A percentile compares a stretch with the other conserved stretches of the same genome.
Evolutionary conservation across 2,797 vertebrate species (phyloP).

Genomic region (Gadopsis bispinosus): DNA sequence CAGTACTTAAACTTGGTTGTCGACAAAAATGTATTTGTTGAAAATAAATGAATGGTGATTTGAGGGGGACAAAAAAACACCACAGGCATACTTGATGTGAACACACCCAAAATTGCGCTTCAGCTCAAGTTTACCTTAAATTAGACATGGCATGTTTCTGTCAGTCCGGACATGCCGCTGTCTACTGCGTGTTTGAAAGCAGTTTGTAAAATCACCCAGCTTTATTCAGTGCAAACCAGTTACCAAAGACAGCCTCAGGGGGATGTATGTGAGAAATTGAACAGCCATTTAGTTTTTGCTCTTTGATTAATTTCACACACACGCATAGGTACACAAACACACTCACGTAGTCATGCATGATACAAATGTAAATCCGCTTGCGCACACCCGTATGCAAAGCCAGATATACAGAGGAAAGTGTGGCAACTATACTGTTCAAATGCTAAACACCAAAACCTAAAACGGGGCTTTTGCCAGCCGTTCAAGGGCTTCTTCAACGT

Average conservation of each 20-base stretch:
- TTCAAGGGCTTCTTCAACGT: background rate
- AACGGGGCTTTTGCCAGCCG: background rate
- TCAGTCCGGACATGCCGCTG: background rate
- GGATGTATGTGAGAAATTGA: background rate
- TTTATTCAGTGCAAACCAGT: background rate
- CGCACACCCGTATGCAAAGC: background rate
- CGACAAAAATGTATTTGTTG: background rate
- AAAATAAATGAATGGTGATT: background rate
- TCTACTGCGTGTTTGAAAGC: conserved; percentile 7
- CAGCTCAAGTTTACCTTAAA: background rate
- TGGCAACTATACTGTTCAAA: background rate
- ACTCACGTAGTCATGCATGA: background rate
- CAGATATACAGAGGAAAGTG: background rate
- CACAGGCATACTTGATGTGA: background rate
- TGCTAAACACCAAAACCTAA: background rate
- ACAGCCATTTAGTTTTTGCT: background rate
- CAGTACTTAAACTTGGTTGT: background rate
- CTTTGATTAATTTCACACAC: background rate
- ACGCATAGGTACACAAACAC: background rate
- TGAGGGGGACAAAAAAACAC: background rate
- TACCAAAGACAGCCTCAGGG: background rate
- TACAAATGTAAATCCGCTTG: background rate
- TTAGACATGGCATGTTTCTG: background rate
- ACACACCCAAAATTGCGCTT: background rate
- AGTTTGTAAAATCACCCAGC: background rate